Percentiles rank a stretch among this genome's conserved stretches.
Evolutionary conservation across 2,888 invertebrate species (phyloP).

Genomic region (Drosophila prostipennis): DNA sequence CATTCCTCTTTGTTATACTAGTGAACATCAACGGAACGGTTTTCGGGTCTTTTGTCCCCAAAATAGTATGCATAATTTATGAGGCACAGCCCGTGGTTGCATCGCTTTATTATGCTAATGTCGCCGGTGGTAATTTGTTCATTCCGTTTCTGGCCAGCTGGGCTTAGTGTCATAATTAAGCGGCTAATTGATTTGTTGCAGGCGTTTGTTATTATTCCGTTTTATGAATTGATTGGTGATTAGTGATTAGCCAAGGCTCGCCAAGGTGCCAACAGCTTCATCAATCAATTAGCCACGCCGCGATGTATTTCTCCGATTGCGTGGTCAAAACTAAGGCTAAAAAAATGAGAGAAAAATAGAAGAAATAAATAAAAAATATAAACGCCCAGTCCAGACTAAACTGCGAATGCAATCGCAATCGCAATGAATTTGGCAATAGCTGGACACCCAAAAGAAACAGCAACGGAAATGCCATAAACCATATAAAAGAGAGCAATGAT

Average conservation of each 20-base stretch:
- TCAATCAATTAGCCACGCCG: conserved; percentile 66
- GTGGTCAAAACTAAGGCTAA: conserved; percentile 8
- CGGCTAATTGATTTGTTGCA: conserved; percentile 78
- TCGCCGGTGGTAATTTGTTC: conserved; percentile 66
- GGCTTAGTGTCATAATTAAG: conserved; percentile 79
- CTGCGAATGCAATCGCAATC: conserved; percentile 48
- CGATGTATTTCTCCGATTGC: conserved; percentile 41
- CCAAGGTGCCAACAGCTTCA: conserved; percentile 71
- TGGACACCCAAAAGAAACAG: conserved; percentile 32
- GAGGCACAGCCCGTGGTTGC: conserved; percentile 65
- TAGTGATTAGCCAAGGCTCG: conserved; percentile 54
- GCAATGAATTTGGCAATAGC: conserved; percentile 56
- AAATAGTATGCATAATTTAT: conserved; percentile 75
- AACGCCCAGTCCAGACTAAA: conserved; percentile 25
- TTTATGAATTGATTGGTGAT: conserved; percentile 66
- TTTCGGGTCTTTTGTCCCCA: conserved; percentile 52
- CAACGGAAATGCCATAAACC: conserved; percentile 48
- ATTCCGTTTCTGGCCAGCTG: conserved; percentile 62
- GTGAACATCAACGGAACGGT: conserved; percentile 69
- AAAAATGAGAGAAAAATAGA: neutral
- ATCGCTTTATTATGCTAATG: conserved; percentile 78
- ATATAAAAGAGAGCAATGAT: conserved; percentile 50
- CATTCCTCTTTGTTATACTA: conserved; percentile 61
- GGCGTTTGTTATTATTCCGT: conserved; percentile 56
- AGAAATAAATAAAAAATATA: neutral